Conservation (phyloP, 1,140 invertebrate species). For the Penaeus vannamei region DNA sequence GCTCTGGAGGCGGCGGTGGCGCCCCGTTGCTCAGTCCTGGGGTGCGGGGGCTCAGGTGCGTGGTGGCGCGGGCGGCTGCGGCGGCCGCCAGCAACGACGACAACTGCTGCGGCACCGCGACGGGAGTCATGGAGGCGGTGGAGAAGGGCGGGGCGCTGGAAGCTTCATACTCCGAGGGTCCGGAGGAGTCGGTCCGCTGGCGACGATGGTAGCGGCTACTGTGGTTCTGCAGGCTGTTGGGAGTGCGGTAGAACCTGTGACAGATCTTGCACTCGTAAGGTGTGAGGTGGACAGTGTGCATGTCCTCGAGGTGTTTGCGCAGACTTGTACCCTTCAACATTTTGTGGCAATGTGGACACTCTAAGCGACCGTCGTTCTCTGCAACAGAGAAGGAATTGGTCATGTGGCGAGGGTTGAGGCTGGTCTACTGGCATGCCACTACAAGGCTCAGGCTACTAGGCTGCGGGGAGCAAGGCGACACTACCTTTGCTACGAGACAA, state of each 20-base stretch:
- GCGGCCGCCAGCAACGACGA: constrained; percentile 17
- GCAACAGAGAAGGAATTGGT: constrained; percentile 64
- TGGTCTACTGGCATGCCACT: constrained; percentile 54
- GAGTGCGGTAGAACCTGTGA: constrained; percentile 81
- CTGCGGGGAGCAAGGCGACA: constrained; percentile 48
- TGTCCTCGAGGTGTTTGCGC: constrained; percentile 85
- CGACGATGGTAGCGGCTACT: constrained; percentile 74
- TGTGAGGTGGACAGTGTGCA: constrained; percentile 89
- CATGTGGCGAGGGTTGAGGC: constrained; percentile 52
- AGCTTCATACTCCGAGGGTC: constrained; percentile 6
- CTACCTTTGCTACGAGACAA: constrained; percentile 40
- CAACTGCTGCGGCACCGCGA: constrained; percentile 27
- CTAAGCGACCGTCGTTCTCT: constrained; percentile 64
- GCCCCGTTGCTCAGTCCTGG: constrained; percentile 44
- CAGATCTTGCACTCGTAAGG: constrained; percentile 88
- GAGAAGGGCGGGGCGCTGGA: not conserved
- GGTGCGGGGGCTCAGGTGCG: constrained; percentile 5
- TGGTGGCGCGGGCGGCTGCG: constrained; percentile 16
- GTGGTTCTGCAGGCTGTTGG: constrained; percentile 74
- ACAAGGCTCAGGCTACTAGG: constrained; percentile 49
- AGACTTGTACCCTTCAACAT: constrained; percentile 80
- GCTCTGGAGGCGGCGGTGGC: constrained; percentile 20
- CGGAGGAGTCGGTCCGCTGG: constrained; percentile 11
- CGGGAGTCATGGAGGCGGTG: not conserved
- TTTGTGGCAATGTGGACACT: constrained; percentile 82